phyloP scores from a whole-genome alignment of 2,113 vertebrate species.

The Psittacara wagleri region DNA sequence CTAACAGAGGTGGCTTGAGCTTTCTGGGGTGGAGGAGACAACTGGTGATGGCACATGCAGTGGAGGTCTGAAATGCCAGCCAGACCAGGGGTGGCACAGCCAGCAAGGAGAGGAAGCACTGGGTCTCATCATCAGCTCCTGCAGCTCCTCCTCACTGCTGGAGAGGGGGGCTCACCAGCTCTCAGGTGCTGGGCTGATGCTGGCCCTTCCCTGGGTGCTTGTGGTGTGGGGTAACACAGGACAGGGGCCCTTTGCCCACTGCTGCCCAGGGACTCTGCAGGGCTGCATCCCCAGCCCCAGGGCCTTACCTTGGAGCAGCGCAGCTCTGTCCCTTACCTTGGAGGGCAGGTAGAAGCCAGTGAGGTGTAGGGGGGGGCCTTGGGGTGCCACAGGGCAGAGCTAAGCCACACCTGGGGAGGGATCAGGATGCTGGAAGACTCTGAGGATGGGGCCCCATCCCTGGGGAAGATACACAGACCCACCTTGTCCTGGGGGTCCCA shows the following conservation, averaged over 20 bases:
- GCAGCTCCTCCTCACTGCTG: slow-evolving; percentile 78
- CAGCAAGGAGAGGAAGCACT: not conserved
- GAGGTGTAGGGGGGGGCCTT: slow-evolving; percentile 85
- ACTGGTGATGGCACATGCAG: not conserved
- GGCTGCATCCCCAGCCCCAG: not conserved
- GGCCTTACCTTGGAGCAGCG: too few relatives aligned
- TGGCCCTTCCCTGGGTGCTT: not conserved
- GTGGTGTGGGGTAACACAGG: slow-evolving; percentile 24
- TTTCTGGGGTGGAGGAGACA: not conserved
- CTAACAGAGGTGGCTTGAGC: not conserved
- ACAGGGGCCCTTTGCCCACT: fast-evolving
- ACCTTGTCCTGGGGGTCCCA: slow-evolving; percentile 87
- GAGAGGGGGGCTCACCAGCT: slow-evolving; percentile 84
- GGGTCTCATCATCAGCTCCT: slow-evolving; percentile 83
- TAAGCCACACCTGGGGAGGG: slow-evolving; percentile 77
- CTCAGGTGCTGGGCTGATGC: not conserved
- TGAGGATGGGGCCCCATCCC: fast-evolving
- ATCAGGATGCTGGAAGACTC: fast-evolving
- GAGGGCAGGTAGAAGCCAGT: slow-evolving; percentile 89
- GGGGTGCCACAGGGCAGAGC: slow-evolving; percentile 82
- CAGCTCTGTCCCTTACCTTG: slow-evolving; percentile 74
- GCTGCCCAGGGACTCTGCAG: fast-evolving
- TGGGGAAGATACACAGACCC: not conserved
- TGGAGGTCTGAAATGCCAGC: not conserved
- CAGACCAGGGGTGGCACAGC: not conserved